Evolutionary conservation across 2,797 vertebrate species (phyloP), one percentile per base, ranked within the genome.

Genomic region (Chelidonichthys spinosus): DNA sequence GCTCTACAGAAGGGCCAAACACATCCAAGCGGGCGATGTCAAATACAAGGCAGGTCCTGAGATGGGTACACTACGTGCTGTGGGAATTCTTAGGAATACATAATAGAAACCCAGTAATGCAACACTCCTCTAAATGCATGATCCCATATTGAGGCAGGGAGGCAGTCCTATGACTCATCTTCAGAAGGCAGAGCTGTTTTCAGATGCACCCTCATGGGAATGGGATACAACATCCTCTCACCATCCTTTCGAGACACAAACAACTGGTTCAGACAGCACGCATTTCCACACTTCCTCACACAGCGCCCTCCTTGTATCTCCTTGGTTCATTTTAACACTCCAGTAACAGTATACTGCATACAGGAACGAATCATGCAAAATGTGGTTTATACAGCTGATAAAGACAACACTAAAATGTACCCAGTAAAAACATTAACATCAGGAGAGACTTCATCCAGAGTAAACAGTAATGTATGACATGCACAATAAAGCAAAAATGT

Each of bases 101-200:
- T 88, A 79, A 88, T 84, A 56, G 59, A 85, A 85, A 61, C 37
- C 5, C 52, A 70, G 84, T 75, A 85, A 87, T 84, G 56, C 74
- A 83, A 79, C 79, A 63, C 72, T 87, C 33, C 56, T 82, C 39
- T 67, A 33, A 82, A 83, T 83, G 63, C 72, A 87, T 85, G 75
- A 82, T 83, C 84, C 73, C 83, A 11, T 86, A 81, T 87, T 72
- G 73, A 82, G 63, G 54, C 73, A 59, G 73, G 46, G 68, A 66
- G 73, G 55, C 62, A 55, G 49, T 72, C 74, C 78, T 39, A 69
- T 90, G 83, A 91, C 78, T 91, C 87, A 89, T 92, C 62, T 58
- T 71, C 54, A 54, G 25, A 79, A 72, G 50, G 64, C 67, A 72
- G 54, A 73, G 25, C 60, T 66, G 53, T 79, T 87, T 85, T 68